phyloP scores from a whole-genome alignment of 2,888 invertebrate species.

The Cephus rjabovi region DNA sequence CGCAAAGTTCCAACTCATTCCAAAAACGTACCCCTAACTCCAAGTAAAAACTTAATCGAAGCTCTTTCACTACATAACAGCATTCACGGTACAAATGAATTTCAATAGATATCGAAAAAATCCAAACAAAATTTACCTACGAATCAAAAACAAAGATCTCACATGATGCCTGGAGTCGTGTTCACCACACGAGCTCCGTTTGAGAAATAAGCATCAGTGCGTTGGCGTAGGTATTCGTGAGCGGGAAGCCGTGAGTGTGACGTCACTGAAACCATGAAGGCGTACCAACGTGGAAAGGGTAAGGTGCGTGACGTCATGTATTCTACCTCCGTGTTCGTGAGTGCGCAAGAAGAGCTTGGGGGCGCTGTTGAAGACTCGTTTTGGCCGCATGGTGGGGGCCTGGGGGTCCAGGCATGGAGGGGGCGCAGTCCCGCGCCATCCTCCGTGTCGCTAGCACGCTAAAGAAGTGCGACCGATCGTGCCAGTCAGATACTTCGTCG shows the following conservation, averaged over 20 bases:
- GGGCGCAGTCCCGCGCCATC: conserved; percentile 62
- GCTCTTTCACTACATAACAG: background rate
- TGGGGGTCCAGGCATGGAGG: conserved; percentile 51
- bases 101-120: background rate
- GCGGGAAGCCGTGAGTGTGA: background rate
- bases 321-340: conserved; percentile 23
- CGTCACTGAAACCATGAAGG: background rate
- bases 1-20: background rate
- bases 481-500: background rate
- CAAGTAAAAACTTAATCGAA: background rate
- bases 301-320: conserved; percentile 36
- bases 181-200: background rate
- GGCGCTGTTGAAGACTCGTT: conserved; percentile 45
- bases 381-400: conserved; percentile 44
- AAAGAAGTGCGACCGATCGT: conserved; percentile 1
- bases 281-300: conserved; percentile 3
- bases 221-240: background rate
- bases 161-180: background rate
- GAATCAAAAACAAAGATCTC: background rate
- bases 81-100: background rate
- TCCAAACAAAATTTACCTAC: background rate
- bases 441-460: conserved; percentile 54
- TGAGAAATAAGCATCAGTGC: background rate
- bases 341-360: conserved; percentile 30
- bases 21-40: background rate